Evolutionary conservation across 2,888 invertebrate species (phyloP).

Genomic region (Hyalella azteca): DNA sequence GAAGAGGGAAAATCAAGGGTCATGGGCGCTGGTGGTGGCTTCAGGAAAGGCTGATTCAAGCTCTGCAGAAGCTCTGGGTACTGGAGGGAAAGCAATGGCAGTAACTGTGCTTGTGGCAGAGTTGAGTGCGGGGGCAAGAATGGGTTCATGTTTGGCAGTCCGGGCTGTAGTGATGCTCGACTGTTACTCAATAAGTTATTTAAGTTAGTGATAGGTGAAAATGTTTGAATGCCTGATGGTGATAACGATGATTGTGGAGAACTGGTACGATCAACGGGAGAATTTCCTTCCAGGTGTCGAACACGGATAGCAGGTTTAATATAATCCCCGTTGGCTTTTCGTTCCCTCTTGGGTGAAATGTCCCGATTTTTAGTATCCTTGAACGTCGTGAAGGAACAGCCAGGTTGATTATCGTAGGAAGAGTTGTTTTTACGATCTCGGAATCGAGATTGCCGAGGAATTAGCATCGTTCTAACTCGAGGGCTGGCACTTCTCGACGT

Average conservation of each 20-base stretch:
- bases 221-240: conserved; percentile 30
- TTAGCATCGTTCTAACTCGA: neutral
- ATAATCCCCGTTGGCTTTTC: conserved; percentile 29
- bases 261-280: conserved; percentile 32
- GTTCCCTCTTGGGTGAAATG: neutral
- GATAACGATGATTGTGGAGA: conserved; percentile 5
- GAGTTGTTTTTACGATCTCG: neutral
- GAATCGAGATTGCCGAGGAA: neutral
- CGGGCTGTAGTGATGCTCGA: conserved; percentile 10
- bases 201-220: conserved; percentile 1
- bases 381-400: neutral
- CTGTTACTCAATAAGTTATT: neutral
- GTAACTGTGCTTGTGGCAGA: neutral
- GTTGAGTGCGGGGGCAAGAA: neutral
- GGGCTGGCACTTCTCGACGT: neutral
- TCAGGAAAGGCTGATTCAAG: conserved; percentile 34
- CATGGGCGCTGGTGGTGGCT: neutral
- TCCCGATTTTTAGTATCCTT: neutral
- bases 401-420: neutral
- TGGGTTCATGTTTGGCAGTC: neutral
- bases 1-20: conserved; percentile 7
- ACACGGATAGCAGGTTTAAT: conserved; percentile 51
- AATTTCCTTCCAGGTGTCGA: conserved; percentile 52
- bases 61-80: conserved; percentile 37
- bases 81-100: conserved; percentile 38